Conservation (phyloP, 2,888 invertebrate species). For the Diaperis boleti region DNA sequence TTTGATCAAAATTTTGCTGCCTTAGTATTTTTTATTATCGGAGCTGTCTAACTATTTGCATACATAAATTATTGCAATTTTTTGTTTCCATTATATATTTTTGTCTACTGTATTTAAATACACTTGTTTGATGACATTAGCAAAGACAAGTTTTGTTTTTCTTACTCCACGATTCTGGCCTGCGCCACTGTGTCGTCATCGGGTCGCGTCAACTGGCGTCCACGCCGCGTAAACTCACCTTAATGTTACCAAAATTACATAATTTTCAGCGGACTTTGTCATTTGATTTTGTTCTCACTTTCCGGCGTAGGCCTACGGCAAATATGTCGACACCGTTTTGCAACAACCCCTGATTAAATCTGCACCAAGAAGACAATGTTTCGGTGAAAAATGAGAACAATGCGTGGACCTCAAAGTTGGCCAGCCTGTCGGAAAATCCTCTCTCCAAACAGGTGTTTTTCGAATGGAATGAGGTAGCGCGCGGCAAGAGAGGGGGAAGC, state of each 20-base stretch:
- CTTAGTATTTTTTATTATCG: too few species aligned
- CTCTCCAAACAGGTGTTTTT: conserved; percentile 83
- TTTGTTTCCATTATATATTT: too few species aligned
- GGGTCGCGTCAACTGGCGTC: conserved; percentile 8
- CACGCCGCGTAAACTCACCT: conserved; percentile 25
- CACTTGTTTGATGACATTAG: too few species aligned
- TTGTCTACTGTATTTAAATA: too few species aligned
- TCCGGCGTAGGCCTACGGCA: not conserved
- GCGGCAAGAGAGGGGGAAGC: conserved; percentile 60
- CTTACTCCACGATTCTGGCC: not conserved
- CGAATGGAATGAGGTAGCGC: conserved; percentile 73
- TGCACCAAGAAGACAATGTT: not conserved
- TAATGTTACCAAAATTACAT: conserved; percentile 43
- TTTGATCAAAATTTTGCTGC: too few species aligned
- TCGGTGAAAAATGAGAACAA: not conserved
- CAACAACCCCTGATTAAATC: not conserved
- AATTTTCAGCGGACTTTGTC: conserved; percentile 27
- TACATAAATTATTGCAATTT: too few species aligned
- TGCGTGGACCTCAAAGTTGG: conserved; percentile 63
- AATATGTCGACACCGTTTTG: too few species aligned
- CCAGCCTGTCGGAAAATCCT: conserved; percentile 77
- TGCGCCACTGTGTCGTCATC: conserved; percentile 19
- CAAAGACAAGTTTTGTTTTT: too few species aligned
- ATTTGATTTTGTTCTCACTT: conserved; percentile 16
- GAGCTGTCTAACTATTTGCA: too few species aligned